Conservation (phyloP, 92 coral and sea anemone species). For the Palythoa grandiflora region DNA sequence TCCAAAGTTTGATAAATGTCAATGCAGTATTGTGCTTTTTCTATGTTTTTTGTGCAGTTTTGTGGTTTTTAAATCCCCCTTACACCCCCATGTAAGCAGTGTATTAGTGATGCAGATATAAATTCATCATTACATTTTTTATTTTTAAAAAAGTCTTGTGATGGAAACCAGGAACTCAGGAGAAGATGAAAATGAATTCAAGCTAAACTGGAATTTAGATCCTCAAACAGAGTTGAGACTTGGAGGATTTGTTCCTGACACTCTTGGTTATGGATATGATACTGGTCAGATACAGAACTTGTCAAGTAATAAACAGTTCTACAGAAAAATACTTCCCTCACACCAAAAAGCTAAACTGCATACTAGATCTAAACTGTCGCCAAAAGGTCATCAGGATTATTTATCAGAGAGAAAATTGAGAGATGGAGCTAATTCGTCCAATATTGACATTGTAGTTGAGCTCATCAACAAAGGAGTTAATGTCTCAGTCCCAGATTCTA, state of each 20-base stretch:
- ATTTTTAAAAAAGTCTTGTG: not conserved
- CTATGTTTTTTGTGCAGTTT: no score
- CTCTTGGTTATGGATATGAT: slow-evolving; percentile 71
- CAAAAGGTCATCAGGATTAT: slow-evolving; percentile 61
- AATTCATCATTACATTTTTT: not conserved
- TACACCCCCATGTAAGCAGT: no score
- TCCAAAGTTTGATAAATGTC: no score
- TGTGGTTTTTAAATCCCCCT: no score
- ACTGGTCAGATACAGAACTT: slow-evolving; percentile 41
- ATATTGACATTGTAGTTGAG: slow-evolving; percentile 67
- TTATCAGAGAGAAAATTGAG: slow-evolving; percentile 84
- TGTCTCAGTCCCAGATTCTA: slow-evolving; percentile 88
- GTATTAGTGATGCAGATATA: no score
- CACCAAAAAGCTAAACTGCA: slow-evolving; percentile 74
- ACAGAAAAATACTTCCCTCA: slow-evolving; percentile 81
- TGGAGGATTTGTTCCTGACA: slow-evolving; percentile 55
- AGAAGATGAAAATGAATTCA: slow-evolving; percentile 24
- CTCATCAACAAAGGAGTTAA: slow-evolving; percentile 87
- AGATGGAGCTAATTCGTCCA: slow-evolving; percentile 81
- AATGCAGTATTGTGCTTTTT: no score
- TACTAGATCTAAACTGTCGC: slow-evolving; percentile 65
- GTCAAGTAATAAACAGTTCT: slow-evolving; percentile 65
- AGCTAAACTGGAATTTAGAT: slow-evolving; percentile 60
- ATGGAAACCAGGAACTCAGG: slow-evolving; percentile 12
- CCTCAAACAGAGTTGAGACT: slow-evolving; percentile 64